Conservation (phyloP, 1,140 invertebrate species). For the Ceratina australensis region DNA sequence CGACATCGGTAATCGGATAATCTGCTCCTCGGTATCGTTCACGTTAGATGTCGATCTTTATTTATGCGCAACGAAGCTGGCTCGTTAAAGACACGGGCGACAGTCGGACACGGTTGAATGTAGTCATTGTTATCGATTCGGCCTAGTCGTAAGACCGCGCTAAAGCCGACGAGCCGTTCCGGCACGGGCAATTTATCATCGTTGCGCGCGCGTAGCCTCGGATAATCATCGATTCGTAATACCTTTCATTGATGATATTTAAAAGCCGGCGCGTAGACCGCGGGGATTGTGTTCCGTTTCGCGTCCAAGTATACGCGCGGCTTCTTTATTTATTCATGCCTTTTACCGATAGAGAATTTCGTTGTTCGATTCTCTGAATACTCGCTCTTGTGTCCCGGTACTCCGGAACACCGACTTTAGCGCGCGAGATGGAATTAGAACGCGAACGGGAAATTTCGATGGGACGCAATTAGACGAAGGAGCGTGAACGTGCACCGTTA, state of each 20-base stretch:
- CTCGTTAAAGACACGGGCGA: too few relatives aligned
- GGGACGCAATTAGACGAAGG: neutral
- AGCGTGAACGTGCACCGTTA: constrained; percentile 6
- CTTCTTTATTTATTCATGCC: neutral
- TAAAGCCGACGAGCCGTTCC: constrained; percentile 60
- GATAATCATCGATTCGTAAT: constrained; percentile 27
- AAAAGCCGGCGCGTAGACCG: neutral
- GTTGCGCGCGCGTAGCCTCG: neutral
- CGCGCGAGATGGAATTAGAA: too few relatives aligned
- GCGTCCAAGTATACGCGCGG: neutral
- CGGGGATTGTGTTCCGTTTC: neutral
- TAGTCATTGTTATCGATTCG: constrained; percentile 70
- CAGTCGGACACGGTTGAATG: constrained; percentile 43
- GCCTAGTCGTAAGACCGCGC: constrained; percentile 63
- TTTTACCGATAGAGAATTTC: neutral
- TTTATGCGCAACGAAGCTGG: neutral
- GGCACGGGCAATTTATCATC: constrained; percentile 52
- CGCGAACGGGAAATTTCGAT: neutral
- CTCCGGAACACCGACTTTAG: neutral
- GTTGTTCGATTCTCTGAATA: neutral
- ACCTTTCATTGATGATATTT: constrained; percentile 4
- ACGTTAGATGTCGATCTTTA: neutral
- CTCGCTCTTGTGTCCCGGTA: neutral
- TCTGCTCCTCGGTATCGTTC: constrained; percentile 5
- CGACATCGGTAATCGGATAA: constrained; percentile 14